A percentile compares a stretch with the other conserved stretches of the same genome.
Evolutionary conservation across 1,140 invertebrate genomes (phyloP).

Genomic region (Elymnias hypermnestra): DNA sequence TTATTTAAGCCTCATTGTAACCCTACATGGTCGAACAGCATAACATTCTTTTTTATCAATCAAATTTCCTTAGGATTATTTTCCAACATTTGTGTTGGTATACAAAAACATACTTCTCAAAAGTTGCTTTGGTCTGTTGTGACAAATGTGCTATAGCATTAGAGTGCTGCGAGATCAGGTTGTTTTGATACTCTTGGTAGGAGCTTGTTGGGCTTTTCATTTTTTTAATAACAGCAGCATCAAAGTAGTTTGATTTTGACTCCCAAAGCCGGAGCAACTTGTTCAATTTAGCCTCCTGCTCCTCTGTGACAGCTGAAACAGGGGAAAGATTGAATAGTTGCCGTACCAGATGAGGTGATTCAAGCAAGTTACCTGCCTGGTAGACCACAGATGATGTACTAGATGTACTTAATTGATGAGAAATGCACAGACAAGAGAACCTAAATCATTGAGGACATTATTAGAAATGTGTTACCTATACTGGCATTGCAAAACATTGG

Average conservation of each 20-base stretch:
- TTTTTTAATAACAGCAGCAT: conserved; percentile 88
- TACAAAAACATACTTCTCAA: conserved; percentile 78
- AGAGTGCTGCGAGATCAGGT: conserved; percentile 86
- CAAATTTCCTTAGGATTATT: too few species aligned
- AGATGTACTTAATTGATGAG: conserved; percentile 55
- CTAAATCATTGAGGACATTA: conserved; percentile 68
- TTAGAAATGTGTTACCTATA: conserved; percentile 78
- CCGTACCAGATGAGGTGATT: conserved; percentile 39
- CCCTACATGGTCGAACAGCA: too few species aligned
- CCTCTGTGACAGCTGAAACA: conserved; percentile 85
- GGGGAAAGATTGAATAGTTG: conserved; percentile 57
- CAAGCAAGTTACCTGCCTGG: conserved; percentile 70
- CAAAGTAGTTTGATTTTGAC: conserved; percentile 96
- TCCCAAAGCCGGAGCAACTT: conserved; percentile 97
- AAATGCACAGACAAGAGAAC: conserved; percentile 68
- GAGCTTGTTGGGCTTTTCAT: conserved; percentile 86
- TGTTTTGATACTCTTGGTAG: conserved; percentile 90
- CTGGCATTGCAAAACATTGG: conserved; percentile 97
- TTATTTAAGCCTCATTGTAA: too few species aligned
- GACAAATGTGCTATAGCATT: conserved; percentile 85
- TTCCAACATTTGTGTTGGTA: not conserved
- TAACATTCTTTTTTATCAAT: too few species aligned
- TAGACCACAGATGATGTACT: conserved; percentile 59
- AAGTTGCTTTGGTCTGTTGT: conserved; percentile 84
- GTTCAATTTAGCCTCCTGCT: conserved; percentile 92